Base-by-base conservation (phyloP, 2,113 vertebrate species). In the Cyphomyrus discorhynchus region DNA sequence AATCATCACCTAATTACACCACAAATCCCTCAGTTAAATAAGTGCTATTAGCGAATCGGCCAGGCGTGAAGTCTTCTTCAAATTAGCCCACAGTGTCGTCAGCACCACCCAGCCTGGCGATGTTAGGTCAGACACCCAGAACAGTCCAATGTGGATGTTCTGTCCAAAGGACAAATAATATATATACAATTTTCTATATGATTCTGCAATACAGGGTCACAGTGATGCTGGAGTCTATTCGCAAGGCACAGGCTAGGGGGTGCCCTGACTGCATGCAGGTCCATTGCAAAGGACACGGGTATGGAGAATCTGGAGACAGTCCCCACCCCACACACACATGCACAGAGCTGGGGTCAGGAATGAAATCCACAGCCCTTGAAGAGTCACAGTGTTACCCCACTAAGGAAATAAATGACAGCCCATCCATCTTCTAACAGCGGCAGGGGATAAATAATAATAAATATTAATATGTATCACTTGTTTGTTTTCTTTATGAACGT, bases 1-100 rank as follows among this genome's bases (percentile, higher is more conserved):
- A 11, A 52, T 45, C 53, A 89, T 89, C 84, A 50, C 50, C 66
- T 88, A 83, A 84, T 90, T 90, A 58, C 86, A 82, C 87, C 45
- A 89, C 50, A 89, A 21, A 87, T 90, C 85, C 88, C 53, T 88
- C 74, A 35, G 45, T 89, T 87, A 85, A 70, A 1, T 89, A 27
- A 90, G 52, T 52, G 66, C 87, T 88, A 86, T 89, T 62, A 87
- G 49, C 88, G 53, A 35, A 11, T 80, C 88, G 70, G 31, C 56
- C 53, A 88, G 45, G 42, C 82, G 50, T 90, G 62, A 86, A 85
- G 47, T 74, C 1, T 47, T 58, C 47, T 42, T 17, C 19, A 53
- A 10, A 50, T 31, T 35, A 31, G 49, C 10, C 27, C 85, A 35
- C 0, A 1, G 8, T 11, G 85, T 31, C 5, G 15, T 46, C 35